phyloP scores from a whole-genome alignment of 2,888 invertebrate species.

The Aleiodes alternator region DNA sequence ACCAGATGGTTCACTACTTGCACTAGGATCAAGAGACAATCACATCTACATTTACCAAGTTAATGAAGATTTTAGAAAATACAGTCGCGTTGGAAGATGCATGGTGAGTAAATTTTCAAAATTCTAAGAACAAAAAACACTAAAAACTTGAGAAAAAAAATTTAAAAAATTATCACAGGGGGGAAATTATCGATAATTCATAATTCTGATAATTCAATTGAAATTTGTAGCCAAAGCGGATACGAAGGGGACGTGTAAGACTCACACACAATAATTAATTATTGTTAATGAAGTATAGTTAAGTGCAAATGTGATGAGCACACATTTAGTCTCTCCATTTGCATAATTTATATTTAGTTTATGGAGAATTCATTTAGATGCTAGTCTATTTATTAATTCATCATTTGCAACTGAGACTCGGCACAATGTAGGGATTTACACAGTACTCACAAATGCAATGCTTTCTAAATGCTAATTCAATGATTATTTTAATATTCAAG shows the following conservation, averaged over 20 bases:
- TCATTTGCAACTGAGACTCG: conserved; percentile 1
- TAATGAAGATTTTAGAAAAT: conserved; percentile 84
- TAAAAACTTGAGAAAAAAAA: neutral
- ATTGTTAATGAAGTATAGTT: neutral
- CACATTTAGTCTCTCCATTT: too few relatives aligned
- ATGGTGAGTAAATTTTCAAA: conserved; percentile 79
- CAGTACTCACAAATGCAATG: conserved; percentile 13
- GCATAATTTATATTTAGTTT: too few relatives aligned
- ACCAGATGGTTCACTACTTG: conserved; percentile 87
- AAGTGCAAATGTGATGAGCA: neutral
- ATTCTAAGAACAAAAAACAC: neutral
- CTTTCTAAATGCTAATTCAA: conserved; percentile 5
- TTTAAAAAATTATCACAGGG: neutral
- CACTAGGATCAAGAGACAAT: conserved; percentile 92
- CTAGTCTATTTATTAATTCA: neutral
- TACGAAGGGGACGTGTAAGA: conserved; percentile 72
- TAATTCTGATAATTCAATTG: conserved; percentile 8
- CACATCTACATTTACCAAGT: conserved; percentile 93
- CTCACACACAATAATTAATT: conserved; percentile 24
- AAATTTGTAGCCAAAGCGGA: conserved; percentile 71
- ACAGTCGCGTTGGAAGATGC: conserved; percentile 89
- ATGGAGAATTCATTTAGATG: too few relatives aligned
- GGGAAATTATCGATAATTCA: neutral
- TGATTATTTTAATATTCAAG: neutral
- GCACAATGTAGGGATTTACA: conserved; percentile 7